Percentiles rank a stretch among this genome's conserved stretches.
Conservation (phyloP, 2,113 vertebrate species). For the Peromyscus polionotus region DNA sequence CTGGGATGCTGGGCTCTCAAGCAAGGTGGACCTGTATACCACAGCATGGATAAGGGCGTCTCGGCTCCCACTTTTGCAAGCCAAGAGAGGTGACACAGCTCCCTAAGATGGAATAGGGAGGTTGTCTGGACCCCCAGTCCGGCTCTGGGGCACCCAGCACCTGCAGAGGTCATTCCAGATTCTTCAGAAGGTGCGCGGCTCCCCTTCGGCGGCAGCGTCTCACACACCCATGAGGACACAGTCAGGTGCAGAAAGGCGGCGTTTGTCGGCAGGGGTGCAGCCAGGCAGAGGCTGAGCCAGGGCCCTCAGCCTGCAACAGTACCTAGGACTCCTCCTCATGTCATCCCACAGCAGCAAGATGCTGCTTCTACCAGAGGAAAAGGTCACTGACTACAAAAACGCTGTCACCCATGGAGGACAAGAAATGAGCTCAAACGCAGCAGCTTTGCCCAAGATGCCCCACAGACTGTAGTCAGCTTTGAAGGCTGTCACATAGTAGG, state of each 20-base stretch:
- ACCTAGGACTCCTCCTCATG: background rate
- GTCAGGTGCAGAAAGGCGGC: background rate
- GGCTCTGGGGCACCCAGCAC: background rate
- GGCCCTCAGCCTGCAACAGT: background rate
- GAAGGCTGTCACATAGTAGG: background rate
- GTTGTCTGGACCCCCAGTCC: background rate
- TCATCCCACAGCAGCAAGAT: no score
- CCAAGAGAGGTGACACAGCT: background rate
- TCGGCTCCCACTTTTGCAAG: background rate
- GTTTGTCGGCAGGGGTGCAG: background rate
- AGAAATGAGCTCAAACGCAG: background rate
- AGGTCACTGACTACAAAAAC: background rate
- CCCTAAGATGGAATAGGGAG: background rate
- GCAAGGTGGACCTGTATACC: background rate
- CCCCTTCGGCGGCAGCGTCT: background rate
- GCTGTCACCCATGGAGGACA: no score
- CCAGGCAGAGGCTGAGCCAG: background rate
- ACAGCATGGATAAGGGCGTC: background rate
- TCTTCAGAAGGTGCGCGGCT: background rate
- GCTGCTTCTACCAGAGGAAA: background rate
- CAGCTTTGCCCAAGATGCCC: background rate
- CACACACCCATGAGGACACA: background rate
- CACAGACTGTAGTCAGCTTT: background rate
- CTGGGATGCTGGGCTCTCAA: background rate
- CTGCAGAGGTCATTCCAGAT: background rate